Percentiles rank a stretch among this genome's conserved stretches.
These are phyloP conservation scores for Helicoverpa armigera DNA, from an alignment of 1,140 invertebrate species.

Conservation along the genomic window DNA sequence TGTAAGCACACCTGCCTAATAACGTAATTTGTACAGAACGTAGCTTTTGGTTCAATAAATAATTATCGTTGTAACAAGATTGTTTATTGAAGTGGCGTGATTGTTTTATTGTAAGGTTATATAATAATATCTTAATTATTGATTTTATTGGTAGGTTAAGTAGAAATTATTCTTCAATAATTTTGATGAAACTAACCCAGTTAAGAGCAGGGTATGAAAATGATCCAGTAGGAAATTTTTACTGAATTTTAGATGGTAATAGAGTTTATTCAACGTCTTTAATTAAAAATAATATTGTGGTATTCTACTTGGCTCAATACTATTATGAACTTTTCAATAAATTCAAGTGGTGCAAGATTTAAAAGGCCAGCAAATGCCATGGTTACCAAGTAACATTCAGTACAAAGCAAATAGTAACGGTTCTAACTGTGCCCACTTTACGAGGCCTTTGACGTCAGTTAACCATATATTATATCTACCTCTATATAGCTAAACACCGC, in stretches of 20 bases:
- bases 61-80: not conserved
- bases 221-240: no score
- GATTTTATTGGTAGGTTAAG: no score
- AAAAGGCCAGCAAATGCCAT: not conserved
- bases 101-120: no score
- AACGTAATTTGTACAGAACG: slow-evolving; percentile 13
- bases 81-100: not conserved
- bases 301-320: no score
- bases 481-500: slow-evolving; percentile 4
- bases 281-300: no score
- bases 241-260: no score
- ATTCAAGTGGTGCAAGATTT: not conserved
- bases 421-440: slow-evolving; percentile 4
- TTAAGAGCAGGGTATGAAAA: no score
- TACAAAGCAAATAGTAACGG: slow-evolving; percentile 17
- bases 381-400: not conserved
- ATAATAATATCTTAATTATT: no score
- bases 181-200: no score
- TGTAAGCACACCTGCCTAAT: slow-evolving; percentile 28
- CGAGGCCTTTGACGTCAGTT: slow-evolving; percentile 29
- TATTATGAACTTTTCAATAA: not conserved
- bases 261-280: no score
- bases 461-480: not conserved
- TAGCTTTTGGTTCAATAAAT: not conserved
- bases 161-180: no score